A percentile compares a stretch with the other conserved stretches of the same genome.
Evolutionary conservation across 2,888 invertebrate genomes (phyloP).

Genomic region (Barypeithes pellucidus): DNA sequence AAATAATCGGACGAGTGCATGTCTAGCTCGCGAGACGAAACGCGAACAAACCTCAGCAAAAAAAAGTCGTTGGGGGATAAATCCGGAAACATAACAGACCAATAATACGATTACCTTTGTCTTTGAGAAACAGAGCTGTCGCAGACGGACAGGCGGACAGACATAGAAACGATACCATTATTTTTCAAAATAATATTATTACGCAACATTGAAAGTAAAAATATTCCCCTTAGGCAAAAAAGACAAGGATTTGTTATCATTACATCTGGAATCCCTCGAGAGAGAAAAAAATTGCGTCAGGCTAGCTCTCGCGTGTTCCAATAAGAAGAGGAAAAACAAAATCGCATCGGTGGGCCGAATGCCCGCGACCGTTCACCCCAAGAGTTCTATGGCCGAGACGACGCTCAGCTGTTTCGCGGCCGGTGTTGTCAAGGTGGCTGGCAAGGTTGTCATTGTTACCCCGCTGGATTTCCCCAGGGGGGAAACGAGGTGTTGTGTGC

Average conservation of each 20-base stretch:
- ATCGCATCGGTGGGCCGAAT: conserved; percentile 40
- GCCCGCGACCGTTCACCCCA: conserved; percentile 46
- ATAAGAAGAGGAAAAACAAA: conserved; percentile 40
- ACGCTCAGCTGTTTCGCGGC: conserved; percentile 26
- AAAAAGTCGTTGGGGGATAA: no score
- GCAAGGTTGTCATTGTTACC: conserved; percentile 24
- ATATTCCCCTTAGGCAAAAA: neutral
- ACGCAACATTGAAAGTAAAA: neutral
- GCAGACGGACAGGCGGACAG: no score
- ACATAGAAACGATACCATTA: no score
- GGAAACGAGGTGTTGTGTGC: neutral
- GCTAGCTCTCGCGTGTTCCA: conserved; percentile 20
- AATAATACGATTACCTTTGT: no score
- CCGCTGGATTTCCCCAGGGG: conserved; percentile 5
- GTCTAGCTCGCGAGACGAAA: no score
- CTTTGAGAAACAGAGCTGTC: no score
- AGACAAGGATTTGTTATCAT: conserved; percentile 1
- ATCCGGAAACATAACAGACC: no score
- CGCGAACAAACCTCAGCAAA: no score
- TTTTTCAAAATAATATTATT: no score
- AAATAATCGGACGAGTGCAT: no score
- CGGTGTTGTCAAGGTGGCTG: conserved; percentile 36
- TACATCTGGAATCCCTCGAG: neutral
- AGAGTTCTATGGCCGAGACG: conserved; percentile 43
- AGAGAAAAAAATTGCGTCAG: conserved; percentile 8